Conservation (phyloP, 1,140 invertebrate species). For the Formica selysi region DNA sequence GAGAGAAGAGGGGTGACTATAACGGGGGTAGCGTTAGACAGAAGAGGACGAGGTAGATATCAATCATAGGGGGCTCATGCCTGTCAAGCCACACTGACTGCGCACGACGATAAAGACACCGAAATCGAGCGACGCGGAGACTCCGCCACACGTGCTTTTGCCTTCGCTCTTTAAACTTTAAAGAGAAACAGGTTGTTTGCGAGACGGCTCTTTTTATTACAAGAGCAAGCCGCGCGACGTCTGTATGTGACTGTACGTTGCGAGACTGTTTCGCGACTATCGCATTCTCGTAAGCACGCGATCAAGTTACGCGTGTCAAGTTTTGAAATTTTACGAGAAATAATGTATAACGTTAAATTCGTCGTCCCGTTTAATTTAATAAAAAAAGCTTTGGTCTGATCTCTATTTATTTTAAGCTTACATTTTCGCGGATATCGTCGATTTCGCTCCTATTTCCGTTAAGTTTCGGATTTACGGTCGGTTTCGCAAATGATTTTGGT, state of each 20-base stretch:
- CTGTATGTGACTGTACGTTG: background rate
- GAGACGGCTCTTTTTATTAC: constrained; percentile 15
- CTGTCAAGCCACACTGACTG: constrained; percentile 73
- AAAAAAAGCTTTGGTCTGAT: constrained; percentile 1
- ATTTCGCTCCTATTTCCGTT: background rate
- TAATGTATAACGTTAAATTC: background rate
- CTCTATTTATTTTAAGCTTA: constrained; percentile 16
- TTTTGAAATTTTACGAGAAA: background rate
- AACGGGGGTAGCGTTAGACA: constrained; percentile 4
- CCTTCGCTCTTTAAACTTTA: constrained; percentile 43
- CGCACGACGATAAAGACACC: constrained; percentile 70
- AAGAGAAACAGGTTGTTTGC: constrained; percentile 39
- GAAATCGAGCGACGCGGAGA: constrained; percentile 64
- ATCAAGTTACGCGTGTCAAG: no score
- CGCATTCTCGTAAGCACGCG: background rate
- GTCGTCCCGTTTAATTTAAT: constrained; percentile 29
- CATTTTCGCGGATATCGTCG: constrained; percentile 13
- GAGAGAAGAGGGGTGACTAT: constrained; percentile 47
- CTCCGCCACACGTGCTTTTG: background rate
- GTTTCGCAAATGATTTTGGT: constrained; percentile 39
- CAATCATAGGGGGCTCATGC: constrained; percentile 77
- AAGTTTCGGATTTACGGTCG: constrained; percentile 52
- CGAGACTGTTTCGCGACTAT: background rate
- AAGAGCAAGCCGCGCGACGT: background rate
- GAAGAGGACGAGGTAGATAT: constrained; percentile 70